Conservation (phyloP, 1,140 invertebrate genomes). For the Trichomalopsis sarcophagae region DNA sequence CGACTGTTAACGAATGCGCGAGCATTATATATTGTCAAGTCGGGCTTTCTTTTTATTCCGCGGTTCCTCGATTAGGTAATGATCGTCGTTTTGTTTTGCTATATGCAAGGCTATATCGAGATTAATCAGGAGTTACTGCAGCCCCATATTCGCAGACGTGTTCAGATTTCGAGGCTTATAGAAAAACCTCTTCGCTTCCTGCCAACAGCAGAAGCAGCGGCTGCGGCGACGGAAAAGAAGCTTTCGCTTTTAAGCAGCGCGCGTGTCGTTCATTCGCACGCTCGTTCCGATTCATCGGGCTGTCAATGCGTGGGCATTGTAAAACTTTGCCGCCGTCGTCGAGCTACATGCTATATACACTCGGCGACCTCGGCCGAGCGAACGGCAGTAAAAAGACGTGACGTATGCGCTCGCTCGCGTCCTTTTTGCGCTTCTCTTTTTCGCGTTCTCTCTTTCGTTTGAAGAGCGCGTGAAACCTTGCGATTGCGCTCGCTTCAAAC, state of each 20-base stretch:
- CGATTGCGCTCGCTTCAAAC: constrained; percentile 2
- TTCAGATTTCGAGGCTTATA: no score
- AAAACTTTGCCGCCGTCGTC: neutral
- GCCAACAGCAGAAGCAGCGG: no score
- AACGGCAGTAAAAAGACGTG: constrained; percentile 32
- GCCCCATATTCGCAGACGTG: no score
- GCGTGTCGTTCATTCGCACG: neutral
- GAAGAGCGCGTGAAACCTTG: neutral
- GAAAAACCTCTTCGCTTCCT: neutral
- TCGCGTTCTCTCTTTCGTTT: neutral
- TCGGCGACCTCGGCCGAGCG: constrained; percentile 23
- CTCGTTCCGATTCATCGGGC: constrained; percentile 3
- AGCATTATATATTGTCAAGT: neutral
- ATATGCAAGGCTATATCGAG: no score
- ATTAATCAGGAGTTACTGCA: no score
- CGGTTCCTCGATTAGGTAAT: no score
- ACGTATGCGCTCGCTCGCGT: neutral
- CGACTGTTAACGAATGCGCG: neutral
- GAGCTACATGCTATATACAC: neutral
- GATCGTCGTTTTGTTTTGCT: no score
- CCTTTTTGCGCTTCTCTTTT: neutral
- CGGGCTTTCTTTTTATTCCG: no score
- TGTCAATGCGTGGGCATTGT: neutral
- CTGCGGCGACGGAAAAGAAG: neutral
- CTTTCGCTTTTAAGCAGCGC: constrained; percentile 21